Percentiles rank a stretch among this genome's conserved stretches.
Conservation (phyloP, 2,888 invertebrate species). For the Drosophila mulleri region DNA sequence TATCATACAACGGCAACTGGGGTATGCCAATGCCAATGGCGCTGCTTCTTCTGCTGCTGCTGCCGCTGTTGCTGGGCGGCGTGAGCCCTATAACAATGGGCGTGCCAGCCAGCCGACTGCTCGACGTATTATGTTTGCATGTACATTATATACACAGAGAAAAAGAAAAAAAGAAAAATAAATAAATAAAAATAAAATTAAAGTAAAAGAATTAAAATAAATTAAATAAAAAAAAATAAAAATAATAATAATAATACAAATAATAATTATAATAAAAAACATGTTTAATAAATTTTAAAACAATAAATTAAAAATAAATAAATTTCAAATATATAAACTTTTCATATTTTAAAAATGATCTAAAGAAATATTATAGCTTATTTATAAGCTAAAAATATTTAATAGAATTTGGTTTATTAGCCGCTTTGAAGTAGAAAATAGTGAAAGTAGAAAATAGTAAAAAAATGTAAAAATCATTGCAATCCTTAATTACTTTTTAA, state of each 20-base stretch:
- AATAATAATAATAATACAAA: not conserved
- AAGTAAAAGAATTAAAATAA: not conserved
- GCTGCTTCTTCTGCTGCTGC: not conserved
- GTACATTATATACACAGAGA: constrained; percentile 8
- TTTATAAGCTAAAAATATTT: no score
- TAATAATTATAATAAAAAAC: no score
- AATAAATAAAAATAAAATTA: not conserved
- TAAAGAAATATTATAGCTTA: no score
- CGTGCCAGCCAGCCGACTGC: constrained; percentile 27
- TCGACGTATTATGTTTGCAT: constrained; percentile 63
- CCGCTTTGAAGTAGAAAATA: no score
- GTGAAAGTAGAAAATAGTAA: no score
- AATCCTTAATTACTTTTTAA: no score
- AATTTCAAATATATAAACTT: no score
- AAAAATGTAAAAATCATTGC: no score
- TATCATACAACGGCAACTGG: constrained; percentile 69
- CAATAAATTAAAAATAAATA: no score
- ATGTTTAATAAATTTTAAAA: no score
- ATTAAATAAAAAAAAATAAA: not conserved
- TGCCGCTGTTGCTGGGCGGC: constrained; percentile 33
- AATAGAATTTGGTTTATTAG: no score
- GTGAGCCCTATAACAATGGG: constrained; percentile 60
- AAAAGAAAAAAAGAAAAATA: not conserved
- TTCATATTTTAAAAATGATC: no score
- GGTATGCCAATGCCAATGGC: constrained; percentile 30